phyloP scores from a whole-genome alignment of 2,113 vertebrate genomes.

The Limanda limanda region DNA sequence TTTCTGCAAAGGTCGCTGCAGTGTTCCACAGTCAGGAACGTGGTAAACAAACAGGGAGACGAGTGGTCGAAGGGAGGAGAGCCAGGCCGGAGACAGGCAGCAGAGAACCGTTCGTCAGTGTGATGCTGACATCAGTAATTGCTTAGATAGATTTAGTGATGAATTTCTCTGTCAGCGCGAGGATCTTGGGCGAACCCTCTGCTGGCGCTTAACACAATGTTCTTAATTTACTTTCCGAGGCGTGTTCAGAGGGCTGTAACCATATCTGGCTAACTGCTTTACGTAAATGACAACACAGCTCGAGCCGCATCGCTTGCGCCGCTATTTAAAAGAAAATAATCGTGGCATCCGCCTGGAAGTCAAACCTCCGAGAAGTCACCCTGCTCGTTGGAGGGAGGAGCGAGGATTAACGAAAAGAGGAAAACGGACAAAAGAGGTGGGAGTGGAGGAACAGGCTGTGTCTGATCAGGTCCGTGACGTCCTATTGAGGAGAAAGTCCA shows the following conservation, averaged over 20 bases:
- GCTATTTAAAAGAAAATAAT: conserved; percentile 43
- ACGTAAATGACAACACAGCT: conserved; percentile 44
- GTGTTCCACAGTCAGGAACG: conserved; percentile 59
- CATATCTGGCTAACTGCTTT: conserved; percentile 51
- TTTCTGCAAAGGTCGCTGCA: conserved; percentile 75
- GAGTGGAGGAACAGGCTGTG: conserved; percentile 17
- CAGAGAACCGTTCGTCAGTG: conserved; percentile 29
- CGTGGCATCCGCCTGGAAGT: conserved; percentile 17
- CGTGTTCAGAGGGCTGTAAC: conserved; percentile 46
- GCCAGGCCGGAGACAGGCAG: neutral
- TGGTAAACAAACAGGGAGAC: conserved; percentile 61
- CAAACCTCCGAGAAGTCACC: conserved; percentile 6
- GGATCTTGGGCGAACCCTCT: conserved; percentile 37
- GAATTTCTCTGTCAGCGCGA: conserved; percentile 42
- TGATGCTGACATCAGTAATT: conserved; percentile 51
- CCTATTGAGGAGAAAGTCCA: conserved; percentile 5
- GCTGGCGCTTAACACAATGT: conserved; percentile 33
- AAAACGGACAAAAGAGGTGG: neutral
- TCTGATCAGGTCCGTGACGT: conserved; percentile 28
- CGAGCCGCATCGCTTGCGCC: conserved; percentile 14
- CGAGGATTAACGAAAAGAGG: neutral
- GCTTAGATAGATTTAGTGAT: conserved; percentile 55
- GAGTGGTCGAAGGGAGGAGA: neutral
- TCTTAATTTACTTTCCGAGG: conserved; percentile 45
- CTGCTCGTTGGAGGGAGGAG: neutral